phyloP scores from a whole-genome alignment of 2,797 vertebrate genomes.

The Momotus momota region DNA sequence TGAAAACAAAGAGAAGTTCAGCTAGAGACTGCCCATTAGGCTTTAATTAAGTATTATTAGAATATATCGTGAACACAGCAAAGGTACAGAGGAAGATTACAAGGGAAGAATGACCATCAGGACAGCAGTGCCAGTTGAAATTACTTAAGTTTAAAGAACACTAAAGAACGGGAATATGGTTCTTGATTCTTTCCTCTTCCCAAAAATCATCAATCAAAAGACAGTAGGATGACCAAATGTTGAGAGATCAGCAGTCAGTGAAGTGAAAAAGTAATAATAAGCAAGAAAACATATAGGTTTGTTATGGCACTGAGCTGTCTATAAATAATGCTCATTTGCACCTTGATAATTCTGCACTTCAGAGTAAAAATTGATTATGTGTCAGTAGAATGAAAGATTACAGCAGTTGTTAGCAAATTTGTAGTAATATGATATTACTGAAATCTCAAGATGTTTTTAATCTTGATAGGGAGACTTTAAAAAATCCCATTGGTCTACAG shows the following conservation, averaged over 20 bases:
- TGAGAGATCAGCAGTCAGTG: not conserved
- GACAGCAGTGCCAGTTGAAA: not conserved
- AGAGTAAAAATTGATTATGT: not conserved
- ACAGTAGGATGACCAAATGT: not conserved
- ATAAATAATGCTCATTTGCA: not conserved
- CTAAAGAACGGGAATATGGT: not conserved
- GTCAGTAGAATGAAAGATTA: not conserved
- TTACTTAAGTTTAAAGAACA: not conserved
- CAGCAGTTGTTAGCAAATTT: not conserved
- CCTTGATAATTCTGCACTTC: not conserved
- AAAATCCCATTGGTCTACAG: not conserved
- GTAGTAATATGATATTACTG: not conserved
- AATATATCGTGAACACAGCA: not conserved
- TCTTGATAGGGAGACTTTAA: not conserved
- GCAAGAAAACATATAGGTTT: not conserved
- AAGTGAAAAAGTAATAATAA: not conserved
- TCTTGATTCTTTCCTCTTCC: not conserved
- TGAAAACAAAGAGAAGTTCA: not conserved
- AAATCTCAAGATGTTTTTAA: not conserved
- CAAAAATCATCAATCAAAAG: not conserved
- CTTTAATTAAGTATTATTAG: not conserved
- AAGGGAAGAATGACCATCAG: not conserved
- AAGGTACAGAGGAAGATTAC: not conserved
- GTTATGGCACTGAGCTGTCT: not conserved
- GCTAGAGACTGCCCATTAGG: not conserved